These are phyloP conservation scores for Petroica traversi DNA, from an alignment of 2,113 vertebrate species.

Conservation along the genomic window DNA sequence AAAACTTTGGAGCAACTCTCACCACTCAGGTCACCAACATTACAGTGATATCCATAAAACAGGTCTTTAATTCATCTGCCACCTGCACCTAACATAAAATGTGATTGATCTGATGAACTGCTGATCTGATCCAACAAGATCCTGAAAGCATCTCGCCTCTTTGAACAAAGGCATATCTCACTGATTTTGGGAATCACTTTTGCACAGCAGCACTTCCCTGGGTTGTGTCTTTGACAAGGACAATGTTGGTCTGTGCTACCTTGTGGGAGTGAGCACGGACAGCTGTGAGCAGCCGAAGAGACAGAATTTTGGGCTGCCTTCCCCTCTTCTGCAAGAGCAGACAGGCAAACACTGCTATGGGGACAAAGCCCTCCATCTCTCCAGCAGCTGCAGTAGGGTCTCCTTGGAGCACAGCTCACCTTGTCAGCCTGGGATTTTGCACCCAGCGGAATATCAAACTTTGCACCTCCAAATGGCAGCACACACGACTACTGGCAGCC, in stretches of 20 bases:
- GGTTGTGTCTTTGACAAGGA: neutral
- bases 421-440: neutral
- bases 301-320: neutral
- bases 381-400: neutral
- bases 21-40: neutral
- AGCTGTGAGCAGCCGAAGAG: neutral
- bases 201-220: neutral
- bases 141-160: neutral
- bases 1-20: neutral
- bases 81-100: rapidly evolving
- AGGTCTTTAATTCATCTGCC: neutral
- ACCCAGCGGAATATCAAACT: rapidly evolving
- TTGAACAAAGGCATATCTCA: rapidly evolving
- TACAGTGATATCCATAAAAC: rapidly evolving
- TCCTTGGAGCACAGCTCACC: rapidly evolving
- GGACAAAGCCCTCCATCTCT: neutral
- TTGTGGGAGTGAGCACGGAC: rapidly evolving
- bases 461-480: neutral
- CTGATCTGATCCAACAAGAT: neutral
- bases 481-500: neutral
- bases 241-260: rapidly evolving
- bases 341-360: rapidly evolving
- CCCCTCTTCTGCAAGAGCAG: neutral
- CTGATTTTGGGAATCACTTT: neutral
- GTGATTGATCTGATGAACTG: neutral